phyloP scores from a whole-genome alignment of 92 coral and sea anemone genomes.

The Pocillopora grandis region DNA sequence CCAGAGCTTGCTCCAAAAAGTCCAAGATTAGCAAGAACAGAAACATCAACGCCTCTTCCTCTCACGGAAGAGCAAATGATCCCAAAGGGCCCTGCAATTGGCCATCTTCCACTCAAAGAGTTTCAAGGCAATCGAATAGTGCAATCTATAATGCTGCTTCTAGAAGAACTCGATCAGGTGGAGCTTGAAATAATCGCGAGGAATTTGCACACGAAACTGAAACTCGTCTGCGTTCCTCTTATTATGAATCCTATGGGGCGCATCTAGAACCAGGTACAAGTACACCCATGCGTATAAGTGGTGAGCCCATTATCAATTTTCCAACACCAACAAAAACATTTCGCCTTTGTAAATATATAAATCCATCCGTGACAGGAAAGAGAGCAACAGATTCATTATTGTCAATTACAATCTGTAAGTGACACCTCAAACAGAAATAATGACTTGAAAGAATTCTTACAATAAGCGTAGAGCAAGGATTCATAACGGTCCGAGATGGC shows the following conservation, averaged over 20 bases:
- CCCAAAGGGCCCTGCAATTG: conserved; percentile 53
- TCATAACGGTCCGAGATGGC: too few relatives aligned
- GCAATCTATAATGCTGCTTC: conserved; percentile 76
- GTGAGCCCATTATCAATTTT: too few relatives aligned
- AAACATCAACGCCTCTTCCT: conserved; percentile 81
- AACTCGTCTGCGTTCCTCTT: conserved; percentile 84
- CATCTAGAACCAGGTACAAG: neutral
- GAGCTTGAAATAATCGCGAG: conserved; percentile 90
- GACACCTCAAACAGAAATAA: too few relatives aligned
- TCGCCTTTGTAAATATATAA: too few relatives aligned
- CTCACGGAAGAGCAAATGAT: conserved; percentile 71
- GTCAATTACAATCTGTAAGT: too few relatives aligned
- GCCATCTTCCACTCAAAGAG: conserved; percentile 45
- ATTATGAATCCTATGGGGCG: conserved; percentile 85
- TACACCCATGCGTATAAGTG: too few relatives aligned
- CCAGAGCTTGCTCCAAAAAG: conserved; percentile 45
- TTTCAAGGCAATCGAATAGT: conserved; percentile 72
- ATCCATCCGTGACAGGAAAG: too few relatives aligned
- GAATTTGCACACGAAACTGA: conserved; percentile 72
- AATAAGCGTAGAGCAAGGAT: too few relatives aligned
- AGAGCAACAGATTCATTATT: too few relatives aligned
- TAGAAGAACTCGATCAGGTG: conserved; percentile 89
- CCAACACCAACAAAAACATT: too few relatives aligned
- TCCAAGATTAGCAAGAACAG: conserved; percentile 41
- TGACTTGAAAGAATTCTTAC: too few relatives aligned